Percentiles rank a stretch among this genome's conserved stretches.
These are phyloP conservation scores for Muntiacus muntjak DNA, from an alignment of 2,113 vertebrate genomes.

Conservation along the genomic window DNA sequence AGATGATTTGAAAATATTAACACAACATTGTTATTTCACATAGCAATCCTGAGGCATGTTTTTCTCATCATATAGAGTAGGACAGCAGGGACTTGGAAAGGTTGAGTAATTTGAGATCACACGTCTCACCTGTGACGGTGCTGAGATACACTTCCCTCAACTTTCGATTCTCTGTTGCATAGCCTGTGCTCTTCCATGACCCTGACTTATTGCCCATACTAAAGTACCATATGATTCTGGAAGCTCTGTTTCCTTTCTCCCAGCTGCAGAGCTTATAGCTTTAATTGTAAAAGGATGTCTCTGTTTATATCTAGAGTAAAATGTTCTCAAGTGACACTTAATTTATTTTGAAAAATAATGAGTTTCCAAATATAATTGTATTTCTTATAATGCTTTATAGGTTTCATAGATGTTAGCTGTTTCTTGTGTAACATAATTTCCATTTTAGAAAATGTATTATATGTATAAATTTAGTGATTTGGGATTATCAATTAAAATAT, in stretches of 20 bases:
- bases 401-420: neutral
- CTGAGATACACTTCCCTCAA: neutral
- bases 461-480: neutral
- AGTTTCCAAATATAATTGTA: constrained; percentile 27
- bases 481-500: neutral
- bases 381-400: neutral
- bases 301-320: neutral
- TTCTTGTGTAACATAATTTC: neutral
- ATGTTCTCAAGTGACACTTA: neutral
- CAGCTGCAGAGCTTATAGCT: neutral
- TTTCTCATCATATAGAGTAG: neutral
- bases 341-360: constrained; percentile 16
- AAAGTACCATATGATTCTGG: neutral
- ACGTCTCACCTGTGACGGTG: neutral
- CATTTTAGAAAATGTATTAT: neutral
- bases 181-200: neutral
- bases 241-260: neutral
- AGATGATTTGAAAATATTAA: constrained; percentile 26
- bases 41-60: neutral
- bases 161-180: neutral
- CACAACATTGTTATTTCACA: neutral
- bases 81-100: neutral
- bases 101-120: neutral
- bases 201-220: neutral
- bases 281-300: neutral